Conservation (phyloP, 2,113 vertebrate species). For the Scolopax mira region DNA sequence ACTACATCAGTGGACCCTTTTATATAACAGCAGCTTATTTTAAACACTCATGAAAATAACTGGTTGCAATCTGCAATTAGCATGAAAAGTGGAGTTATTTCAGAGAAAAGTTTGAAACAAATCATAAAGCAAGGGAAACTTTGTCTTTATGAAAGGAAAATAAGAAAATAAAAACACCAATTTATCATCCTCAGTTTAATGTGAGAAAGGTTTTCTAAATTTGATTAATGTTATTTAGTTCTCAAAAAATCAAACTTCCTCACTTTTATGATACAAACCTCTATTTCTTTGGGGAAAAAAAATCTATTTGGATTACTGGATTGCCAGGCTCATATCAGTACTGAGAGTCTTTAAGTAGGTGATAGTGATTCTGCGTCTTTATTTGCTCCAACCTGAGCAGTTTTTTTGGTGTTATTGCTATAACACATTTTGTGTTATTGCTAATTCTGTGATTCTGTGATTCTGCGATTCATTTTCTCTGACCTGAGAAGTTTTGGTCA, state of each 20-base stretch:
- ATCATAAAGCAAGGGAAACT: not conserved
- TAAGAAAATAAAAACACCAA: not conserved
- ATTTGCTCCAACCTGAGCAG: not conserved
- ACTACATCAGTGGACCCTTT: not conserved
- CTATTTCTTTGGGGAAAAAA: not conserved
- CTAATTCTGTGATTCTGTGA: too few relatives aligned
- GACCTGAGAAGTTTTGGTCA: not conserved
- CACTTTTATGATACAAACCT: not conserved
- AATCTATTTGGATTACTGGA: not conserved
- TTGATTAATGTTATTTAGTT: not conserved
- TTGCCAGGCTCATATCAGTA: not conserved
- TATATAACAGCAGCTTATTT: not conserved
- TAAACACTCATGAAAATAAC: not conserved
- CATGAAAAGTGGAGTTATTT: not conserved
- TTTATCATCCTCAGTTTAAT: not conserved
- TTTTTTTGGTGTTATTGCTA: too few relatives aligned
- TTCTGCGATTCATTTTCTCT: not conserved
- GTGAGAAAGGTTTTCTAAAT: not conserved
- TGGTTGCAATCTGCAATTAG: not conserved
- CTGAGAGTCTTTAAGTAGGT: not conserved
- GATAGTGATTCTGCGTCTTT: not conserved
- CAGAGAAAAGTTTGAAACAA: not conserved
- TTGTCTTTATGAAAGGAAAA: not conserved
- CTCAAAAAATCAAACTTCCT: not conserved
- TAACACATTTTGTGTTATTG: too few relatives aligned